Conservation (phyloP, 1,140 invertebrate species). For the Pogonognathellus flavescens region DNA sequence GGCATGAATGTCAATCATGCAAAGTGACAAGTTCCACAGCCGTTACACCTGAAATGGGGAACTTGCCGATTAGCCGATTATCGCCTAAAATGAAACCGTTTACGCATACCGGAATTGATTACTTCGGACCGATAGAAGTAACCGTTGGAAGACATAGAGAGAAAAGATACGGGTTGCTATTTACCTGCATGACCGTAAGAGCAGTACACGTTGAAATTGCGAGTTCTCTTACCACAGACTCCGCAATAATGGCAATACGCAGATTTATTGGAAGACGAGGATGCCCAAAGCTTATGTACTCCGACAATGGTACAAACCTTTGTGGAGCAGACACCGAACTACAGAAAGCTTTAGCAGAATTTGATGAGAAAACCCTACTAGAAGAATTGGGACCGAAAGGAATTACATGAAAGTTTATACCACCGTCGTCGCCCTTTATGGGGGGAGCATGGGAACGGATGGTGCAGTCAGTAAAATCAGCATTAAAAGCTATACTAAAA, state of each 20-base stretch:
- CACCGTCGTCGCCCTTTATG: slow-evolving; percentile 63
- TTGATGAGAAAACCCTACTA: neutral
- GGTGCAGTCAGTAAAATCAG: neutral
- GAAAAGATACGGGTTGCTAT: neutral
- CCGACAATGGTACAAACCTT: neutral
- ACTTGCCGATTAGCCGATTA: neutral
- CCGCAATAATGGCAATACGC: neutral
- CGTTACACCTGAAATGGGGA: neutral
- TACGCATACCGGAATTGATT: neutral
- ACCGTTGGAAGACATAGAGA: neutral
- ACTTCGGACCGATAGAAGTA: neutral
- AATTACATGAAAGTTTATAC: slow-evolving; percentile 62
- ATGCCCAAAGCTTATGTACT: neutral
- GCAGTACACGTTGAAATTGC: neutral
- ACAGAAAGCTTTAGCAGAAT: neutral
- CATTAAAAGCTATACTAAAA: neutral
- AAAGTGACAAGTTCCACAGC: too few relatives aligned
- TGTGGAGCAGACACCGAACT: neutral
- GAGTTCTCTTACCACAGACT: neutral
- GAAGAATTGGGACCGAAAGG: neutral
- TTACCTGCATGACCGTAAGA: neutral
- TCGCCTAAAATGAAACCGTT: neutral
- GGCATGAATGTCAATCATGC: too few relatives aligned
- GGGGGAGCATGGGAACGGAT: slow-evolving; percentile 52
- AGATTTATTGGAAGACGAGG: neutral